Evolutionary conservation across 2,113 vertebrate species (phyloP).

Genomic region (Bos javanicus): DNA sequence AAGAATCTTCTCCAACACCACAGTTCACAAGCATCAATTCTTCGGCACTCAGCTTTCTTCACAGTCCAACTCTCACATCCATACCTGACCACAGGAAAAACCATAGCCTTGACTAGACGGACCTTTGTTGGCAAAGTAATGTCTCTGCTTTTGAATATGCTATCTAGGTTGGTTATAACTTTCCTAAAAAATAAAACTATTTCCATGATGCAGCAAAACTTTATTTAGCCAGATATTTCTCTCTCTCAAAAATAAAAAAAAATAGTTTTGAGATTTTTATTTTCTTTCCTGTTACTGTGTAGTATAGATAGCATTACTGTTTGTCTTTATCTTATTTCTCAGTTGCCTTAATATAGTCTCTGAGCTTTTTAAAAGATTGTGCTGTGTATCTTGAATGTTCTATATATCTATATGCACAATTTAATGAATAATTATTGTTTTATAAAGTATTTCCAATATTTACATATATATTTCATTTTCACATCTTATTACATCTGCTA

Average conservation of each 20-base stretch:
- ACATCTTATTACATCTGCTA: not conserved
- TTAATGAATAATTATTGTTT: not conserved
- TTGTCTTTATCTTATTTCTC: not conserved
- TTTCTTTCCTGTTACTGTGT: not conserved
- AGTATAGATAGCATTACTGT: not conserved
- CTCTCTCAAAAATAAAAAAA: not conserved
- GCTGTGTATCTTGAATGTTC: not conserved
- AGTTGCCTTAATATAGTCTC: not conserved
- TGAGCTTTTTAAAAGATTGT: not conserved
- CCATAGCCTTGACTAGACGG: no score
- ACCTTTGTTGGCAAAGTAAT: no score
- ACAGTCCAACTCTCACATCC: no score
- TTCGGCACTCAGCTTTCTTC: no score
- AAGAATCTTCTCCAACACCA: no score
- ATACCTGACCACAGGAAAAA: no score
- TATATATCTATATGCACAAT: not conserved
- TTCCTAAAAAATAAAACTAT: not conserved
- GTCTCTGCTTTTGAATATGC: no score
- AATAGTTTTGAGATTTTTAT: not conserved
- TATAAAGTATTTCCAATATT: not conserved
- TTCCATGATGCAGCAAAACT: not conserved
- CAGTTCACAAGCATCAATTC: no score
- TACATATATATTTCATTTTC: not conserved
- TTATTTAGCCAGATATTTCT: not conserved
- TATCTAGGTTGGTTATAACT: no score